These are phyloP conservation scores for Epicampocera succincta DNA, from an alignment of 2,888 invertebrate genomes.

Conservation along the genomic window DNA sequence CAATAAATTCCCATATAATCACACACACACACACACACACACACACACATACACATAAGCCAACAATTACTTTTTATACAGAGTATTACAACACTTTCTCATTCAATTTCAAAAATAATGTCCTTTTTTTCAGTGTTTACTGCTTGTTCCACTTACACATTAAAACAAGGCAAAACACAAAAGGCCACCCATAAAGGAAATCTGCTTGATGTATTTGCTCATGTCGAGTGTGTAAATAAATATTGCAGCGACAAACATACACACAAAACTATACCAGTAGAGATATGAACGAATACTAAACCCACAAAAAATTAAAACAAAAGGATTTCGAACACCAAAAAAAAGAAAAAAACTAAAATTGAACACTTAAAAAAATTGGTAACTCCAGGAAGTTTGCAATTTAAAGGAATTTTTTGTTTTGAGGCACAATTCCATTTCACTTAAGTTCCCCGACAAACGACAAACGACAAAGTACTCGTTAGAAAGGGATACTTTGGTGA, in stretches of 20 bases:
- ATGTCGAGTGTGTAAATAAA: conserved; percentile 31
- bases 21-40: not conserved
- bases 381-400: too few relatives aligned
- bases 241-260: conserved; percentile 21
- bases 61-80: too few relatives aligned
- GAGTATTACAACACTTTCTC: too few relatives aligned
- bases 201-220: conserved; percentile 43
- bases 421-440: too few relatives aligned
- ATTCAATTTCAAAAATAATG: conserved; percentile 28
- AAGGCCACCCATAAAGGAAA: conserved; percentile 34
- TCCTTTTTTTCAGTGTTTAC: conserved; percentile 15
- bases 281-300: not conserved
- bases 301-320: conserved; percentile 5
- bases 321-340: not conserved
- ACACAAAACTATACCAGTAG: too few relatives aligned
- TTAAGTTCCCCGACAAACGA: too few relatives aligned
- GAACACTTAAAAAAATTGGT: not conserved
- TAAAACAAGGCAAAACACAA: conserved; percentile 15
- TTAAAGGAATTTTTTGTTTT: too few relatives aligned
- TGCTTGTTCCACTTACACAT: conserved; percentile 35
- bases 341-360: not conserved
- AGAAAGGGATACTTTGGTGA: too few relatives aligned
- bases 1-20: not conserved
- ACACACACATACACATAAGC: not conserved
- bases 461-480: too few relatives aligned